These are phyloP conservation scores for Planiliza haematocheilus DNA, from an alignment of 2,113 vertebrate genomes.

Conservation along the genomic window DNA sequence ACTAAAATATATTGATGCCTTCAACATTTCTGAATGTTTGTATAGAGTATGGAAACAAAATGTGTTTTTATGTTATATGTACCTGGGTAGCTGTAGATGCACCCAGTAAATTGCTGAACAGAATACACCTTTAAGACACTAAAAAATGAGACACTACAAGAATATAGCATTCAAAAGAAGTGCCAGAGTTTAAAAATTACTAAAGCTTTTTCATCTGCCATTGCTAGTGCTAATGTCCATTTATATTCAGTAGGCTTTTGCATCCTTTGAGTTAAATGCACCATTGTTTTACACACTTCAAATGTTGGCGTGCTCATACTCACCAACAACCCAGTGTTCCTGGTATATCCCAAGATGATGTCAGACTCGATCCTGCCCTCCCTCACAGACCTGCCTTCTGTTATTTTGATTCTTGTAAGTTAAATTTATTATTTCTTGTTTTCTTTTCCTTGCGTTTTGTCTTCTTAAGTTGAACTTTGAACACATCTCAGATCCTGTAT, in stretches of 20 bases:
- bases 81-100: slow-evolving; percentile 37
- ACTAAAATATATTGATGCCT: slow-evolving; percentile 67
- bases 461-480: slow-evolving; percentile 21
- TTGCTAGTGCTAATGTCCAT: slow-evolving; percentile 28
- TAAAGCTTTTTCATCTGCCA: slow-evolving; percentile 43
- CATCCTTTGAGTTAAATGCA: slow-evolving; percentile 51
- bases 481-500: neutral
- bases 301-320: slow-evolving; percentile 49
- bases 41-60: slow-evolving; percentile 60
- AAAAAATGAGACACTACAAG: slow-evolving; percentile 47
- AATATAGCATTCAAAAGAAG: slow-evolving; percentile 44
- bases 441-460: slow-evolving; percentile 1
- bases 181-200: slow-evolving; percentile 56
- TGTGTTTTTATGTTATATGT: slow-evolving; percentile 47
- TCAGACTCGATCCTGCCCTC: slow-evolving; percentile 74
- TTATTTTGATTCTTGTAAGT: slow-evolving; percentile 83
- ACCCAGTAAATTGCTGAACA: slow-evolving; percentile 42
- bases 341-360: slow-evolving; percentile 80
- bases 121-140: slow-evolving; percentile 51
- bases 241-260: slow-evolving; percentile 54
- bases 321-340: slow-evolving; percentile 70
- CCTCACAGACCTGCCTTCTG: slow-evolving; percentile 70
- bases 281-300: slow-evolving; percentile 58
- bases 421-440: slow-evolving; percentile 29
- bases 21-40: slow-evolving; percentile 64